Evolutionary conservation across 2,888 invertebrate genomes (phyloP).

Genomic region (Coecobrya sp.): DNA sequence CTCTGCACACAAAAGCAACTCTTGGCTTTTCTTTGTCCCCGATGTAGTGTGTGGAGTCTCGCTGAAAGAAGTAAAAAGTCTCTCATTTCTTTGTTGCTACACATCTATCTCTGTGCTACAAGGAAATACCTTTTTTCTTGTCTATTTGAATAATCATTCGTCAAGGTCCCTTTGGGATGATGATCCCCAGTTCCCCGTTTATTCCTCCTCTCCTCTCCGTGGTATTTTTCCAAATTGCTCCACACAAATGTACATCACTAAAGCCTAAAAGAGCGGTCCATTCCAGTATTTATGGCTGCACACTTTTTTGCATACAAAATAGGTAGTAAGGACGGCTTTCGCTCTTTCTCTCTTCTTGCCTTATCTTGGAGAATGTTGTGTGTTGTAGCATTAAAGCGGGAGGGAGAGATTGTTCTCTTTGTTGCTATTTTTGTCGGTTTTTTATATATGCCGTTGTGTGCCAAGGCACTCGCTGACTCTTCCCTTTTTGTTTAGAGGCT

Average conservation of each 20-base stretch:
- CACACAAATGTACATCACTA: background rate
- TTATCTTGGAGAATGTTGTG: background rate
- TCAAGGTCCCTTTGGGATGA: slow-evolving; percentile 60
- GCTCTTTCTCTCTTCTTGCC: too few relatives aligned
- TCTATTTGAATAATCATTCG: slow-evolving; percentile 67
- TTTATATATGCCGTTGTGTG: background rate
- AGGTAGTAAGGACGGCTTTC: background rate
- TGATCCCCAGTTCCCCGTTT: slow-evolving; percentile 34
- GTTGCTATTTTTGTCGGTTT: background rate
- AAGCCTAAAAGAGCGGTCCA: background rate
- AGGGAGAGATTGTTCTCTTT: background rate
- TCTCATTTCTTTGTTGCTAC: background rate
- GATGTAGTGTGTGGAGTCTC: background rate
- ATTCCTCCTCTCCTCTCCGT: background rate
- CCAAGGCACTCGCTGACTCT: background rate
- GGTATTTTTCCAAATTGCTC: background rate
- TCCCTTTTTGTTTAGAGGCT: background rate
- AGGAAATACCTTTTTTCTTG: background rate
- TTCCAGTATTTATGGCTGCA: too few relatives aligned
- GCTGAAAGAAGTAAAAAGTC: background rate
- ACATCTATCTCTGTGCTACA: background rate
- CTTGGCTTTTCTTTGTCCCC: background rate
- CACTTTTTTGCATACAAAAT: background rate
- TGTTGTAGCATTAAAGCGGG: background rate
- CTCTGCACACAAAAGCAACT: background rate